Evolutionary conservation across 2,888 invertebrate species (phyloP), one percentile per base, ranked within the genome.

Genomic region (Sesamia inferens): DNA sequence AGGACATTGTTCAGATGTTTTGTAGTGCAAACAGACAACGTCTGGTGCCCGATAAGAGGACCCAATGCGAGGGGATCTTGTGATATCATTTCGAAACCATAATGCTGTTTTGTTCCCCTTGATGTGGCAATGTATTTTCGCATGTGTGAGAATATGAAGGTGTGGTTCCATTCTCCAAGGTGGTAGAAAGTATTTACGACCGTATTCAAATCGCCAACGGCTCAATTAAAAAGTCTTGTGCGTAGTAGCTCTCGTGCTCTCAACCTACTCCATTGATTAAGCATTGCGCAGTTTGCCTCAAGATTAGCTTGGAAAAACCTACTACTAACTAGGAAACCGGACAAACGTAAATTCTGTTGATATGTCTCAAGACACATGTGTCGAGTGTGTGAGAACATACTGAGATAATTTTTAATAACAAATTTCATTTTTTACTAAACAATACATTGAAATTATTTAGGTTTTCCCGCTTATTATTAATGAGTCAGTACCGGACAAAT

Each of bases 11-110:
- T 92, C 85, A 83, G 87, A 87, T 85, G 89, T 88, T 89, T 89
- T 88, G 88, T 88, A 88, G 88, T 84, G 88, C 90, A 92, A 93
- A 93, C 91, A 93, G 87, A 88, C 88, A 87, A 81, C 86, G 91
- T 88, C 86, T 91, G 89, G 83, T 84, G 87, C 73, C 88, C 86
- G 92, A 93, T 93, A 93, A 93, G 90, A 90, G 85, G 76, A 76
- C 87, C 87, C 82, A 78, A 87, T 74, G 74, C 76, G 82, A 84
- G 80, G 83, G 89, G 87, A 89, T 86, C 85, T 86, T 81, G 75
- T 79, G 74, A 75, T 84, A 80, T 78, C 24, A 81, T 85, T 86
- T 81, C 74, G 72, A 78, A 81, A 84, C 57, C 69, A 69, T 74
- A 72, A 72, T 73, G 67, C 79, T 65, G 79, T 76, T 82, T 82